Base-by-base conservation (phyloP, 2,113 vertebrate species). In the Thinocorus orbignyianus region DNA sequence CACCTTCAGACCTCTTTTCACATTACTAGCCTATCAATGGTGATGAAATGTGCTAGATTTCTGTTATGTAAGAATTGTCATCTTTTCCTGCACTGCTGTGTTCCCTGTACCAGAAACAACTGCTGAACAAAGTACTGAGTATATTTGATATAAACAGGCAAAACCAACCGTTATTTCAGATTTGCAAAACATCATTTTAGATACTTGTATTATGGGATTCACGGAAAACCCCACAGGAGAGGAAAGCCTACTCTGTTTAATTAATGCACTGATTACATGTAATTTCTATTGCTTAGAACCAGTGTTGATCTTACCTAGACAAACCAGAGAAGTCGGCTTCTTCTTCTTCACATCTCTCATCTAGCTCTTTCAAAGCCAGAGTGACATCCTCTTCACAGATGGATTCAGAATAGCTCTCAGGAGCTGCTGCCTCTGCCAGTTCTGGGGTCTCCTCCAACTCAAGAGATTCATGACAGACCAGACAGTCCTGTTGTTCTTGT, bases 331-430 rank as follows among this genome's bases (percentile, higher is more conserved):
- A 99, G 90, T 99, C 99, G 0, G 99, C 99, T 97, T 99, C 99
- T 87, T 98, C 98, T 72, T 99, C 99, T 97, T 99, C 99, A 91
- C 99, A 99, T 78, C 99, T 98, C 95, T 99, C 99, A 73, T 99
- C 99, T 5, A 99, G 98, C 94, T 99, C 99, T 95, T 99, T 99
- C 95, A 99, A 96, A 69, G 99, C 99, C 93, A 99, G 98, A 3
- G 99, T 99, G 77, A 99, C 99, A 37, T 99, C 99, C 18, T 99
- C 99, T 86, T 99, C 99, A 90, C 99, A 99, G 92, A 99, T 70
- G 1, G 98, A 99, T 51, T 98, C 99, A 3, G 98, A 98, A 82
- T 98, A 98, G 96, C 99, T 99, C 86, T 98, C 98, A 15, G 98
- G 81, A 97, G 98, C 97, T 78, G 97, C 48, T 54, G 97, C 97